phyloP scores from a whole-genome alignment of 2,888 invertebrate species.

The Drosophila vallismaia region DNA sequence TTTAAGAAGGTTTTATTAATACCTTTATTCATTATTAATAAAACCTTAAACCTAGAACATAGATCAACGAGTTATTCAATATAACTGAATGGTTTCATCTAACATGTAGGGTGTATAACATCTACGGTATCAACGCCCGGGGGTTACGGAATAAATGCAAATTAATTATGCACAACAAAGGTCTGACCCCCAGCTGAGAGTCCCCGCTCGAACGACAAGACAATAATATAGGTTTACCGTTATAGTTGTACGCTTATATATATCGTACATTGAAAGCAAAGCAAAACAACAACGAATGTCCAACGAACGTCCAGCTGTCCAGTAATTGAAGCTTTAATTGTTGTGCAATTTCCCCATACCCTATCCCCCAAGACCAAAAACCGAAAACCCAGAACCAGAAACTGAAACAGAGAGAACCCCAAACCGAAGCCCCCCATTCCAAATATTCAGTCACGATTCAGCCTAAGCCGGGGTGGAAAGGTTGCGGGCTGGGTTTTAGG shows the following conservation, averaged over 20 bases:
- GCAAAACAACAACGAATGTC: conserved; percentile 31
- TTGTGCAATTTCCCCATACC: conserved; percentile 44
- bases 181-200: conserved; percentile 31
- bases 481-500: not conserved
- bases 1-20: no score
- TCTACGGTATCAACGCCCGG: conserved; percentile 38
- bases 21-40: no score
- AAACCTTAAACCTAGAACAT: not conserved
- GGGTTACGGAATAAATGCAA: conserved; percentile 66
- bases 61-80: not conserved
- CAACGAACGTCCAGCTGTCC: conserved; percentile 59
- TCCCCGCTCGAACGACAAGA: conserved; percentile 18
- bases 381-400: conserved; percentile 8
- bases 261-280: conserved; percentile 3
- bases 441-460: conserved; percentile 48
- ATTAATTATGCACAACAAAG: conserved; percentile 78
- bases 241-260: not conserved
- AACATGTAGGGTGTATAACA: not conserved
- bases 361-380: conserved; percentile 1
- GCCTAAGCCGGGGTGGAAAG: conserved; percentile 46
- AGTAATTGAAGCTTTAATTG: conserved; percentile 76
- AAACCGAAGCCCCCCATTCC: conserved; percentile 37
- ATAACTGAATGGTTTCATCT: not conserved
- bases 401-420: not conserved
- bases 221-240: conserved; percentile 31